Evolutionary conservation across 2,797 vertebrate species (phyloP).

Genomic region (Acrossocheilus fasciatus): DNA sequence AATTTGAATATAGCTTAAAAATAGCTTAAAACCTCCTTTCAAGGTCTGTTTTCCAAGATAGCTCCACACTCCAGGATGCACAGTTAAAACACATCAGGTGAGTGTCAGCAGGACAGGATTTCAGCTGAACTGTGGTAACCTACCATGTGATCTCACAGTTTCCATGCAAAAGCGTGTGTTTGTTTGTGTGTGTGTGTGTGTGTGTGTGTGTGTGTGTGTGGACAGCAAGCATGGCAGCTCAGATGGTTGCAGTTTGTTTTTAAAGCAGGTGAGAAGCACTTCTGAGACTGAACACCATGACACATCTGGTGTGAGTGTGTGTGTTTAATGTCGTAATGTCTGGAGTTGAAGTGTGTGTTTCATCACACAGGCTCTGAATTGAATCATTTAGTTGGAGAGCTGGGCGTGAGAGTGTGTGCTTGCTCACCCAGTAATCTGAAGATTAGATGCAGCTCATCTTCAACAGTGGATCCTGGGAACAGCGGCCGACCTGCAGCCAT

Average conservation of each 20-base stretch:
- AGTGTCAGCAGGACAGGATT: slow-evolving; percentile 1
- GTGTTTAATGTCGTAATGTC: slow-evolving; percentile 45
- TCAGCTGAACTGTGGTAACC: slow-evolving; percentile 28
- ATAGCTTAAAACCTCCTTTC: neutral
- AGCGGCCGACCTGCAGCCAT: slow-evolving; percentile 98
- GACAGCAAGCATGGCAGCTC: slow-evolving; percentile 9
- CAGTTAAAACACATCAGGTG: slow-evolving; percentile 4
- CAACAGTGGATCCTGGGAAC: slow-evolving; percentile 97
- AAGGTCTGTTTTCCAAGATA: neutral
- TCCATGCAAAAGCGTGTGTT: slow-evolving; percentile 9
- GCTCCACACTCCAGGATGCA: neutral
- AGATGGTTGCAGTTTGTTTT: slow-evolving; percentile 49
- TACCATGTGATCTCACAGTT: slow-evolving; percentile 37
- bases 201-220: neutral
- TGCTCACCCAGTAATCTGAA: slow-evolving; percentile 94
- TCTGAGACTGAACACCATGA: slow-evolving; percentile 30
- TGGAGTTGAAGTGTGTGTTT: slow-evolving; percentile 39
- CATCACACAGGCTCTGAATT: slow-evolving; percentile 21
- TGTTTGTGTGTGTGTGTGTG: neutral
- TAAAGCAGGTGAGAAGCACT: slow-evolving; percentile 47
- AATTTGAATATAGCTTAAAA: neutral
- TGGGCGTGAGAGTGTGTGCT: neutral
- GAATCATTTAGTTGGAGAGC: neutral
- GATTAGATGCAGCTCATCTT: slow-evolving; percentile 98
- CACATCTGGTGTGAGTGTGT: slow-evolving; percentile 26